These are phyloP conservation scores for Onthophagus sagittarius DNA, from an alignment of 2,888 invertebrate species.

Conservation along the genomic window DNA sequence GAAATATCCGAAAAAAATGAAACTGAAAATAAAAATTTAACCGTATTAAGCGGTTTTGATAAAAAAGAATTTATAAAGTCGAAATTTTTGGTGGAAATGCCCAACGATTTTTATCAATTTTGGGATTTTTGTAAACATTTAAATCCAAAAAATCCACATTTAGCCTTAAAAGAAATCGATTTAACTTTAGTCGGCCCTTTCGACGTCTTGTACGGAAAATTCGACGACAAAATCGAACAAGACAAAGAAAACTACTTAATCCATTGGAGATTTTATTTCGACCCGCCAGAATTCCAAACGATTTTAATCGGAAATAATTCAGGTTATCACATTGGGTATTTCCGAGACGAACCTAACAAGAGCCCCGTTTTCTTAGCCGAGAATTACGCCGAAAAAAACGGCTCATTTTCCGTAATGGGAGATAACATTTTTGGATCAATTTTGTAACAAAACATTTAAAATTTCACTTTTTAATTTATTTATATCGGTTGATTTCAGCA, in stretches of 20 bases:
- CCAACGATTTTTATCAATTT: slow-evolving; percentile 82
- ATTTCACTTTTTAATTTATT: neutral
- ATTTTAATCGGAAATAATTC: slow-evolving; percentile 66
- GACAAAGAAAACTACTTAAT: slow-evolving; percentile 62
- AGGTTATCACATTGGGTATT: slow-evolving; percentile 86
- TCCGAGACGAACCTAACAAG: slow-evolving; percentile 75
- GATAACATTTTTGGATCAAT: slow-evolving; percentile 78
- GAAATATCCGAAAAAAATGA: neutral
- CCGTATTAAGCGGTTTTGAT: slow-evolving; percentile 31
- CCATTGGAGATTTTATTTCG: slow-evolving; percentile 90
- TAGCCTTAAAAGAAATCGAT: slow-evolving; percentile 63
- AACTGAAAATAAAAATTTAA: neutral
- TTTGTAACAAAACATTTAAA: slow-evolving; percentile 34
- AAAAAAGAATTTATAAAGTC: slow-evolving; percentile 59
- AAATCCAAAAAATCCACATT: slow-evolving; percentile 55
- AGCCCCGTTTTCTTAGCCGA: slow-evolving; percentile 73
- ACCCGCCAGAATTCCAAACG: slow-evolving; percentile 93
- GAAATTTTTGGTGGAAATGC: slow-evolving; percentile 82
- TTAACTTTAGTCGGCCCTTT: slow-evolving; percentile 82
- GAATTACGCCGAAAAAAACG: slow-evolving; percentile 67
- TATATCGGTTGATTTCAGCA: slow-evolving; percentile 40
- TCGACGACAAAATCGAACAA: slow-evolving; percentile 49
- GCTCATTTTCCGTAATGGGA: slow-evolving; percentile 67
- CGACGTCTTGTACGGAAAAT: slow-evolving; percentile 70
- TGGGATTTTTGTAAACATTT: slow-evolving; percentile 69